phyloP scores from a whole-genome alignment of 2,888 invertebrate species.

The Neoitamus cyanurus region DNA sequence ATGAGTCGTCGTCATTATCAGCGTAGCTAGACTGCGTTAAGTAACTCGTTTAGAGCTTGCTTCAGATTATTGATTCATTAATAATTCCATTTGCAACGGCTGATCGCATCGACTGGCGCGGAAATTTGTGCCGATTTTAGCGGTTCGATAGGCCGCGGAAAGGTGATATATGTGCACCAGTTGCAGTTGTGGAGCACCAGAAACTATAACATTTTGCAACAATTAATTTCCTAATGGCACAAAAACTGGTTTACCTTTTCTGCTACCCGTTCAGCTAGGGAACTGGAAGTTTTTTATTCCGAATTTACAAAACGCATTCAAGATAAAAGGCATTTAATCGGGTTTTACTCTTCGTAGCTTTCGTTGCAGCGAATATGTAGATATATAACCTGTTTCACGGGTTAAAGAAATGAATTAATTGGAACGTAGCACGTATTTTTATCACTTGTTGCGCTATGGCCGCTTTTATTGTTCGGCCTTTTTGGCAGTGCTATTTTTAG shows the following conservation, averaged over 20 bases:
- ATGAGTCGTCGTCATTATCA: background rate
- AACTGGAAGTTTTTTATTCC: background rate
- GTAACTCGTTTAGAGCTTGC: background rate
- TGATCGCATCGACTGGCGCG: background rate
- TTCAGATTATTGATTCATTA: constrained; percentile 18
- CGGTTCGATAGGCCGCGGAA: background rate
- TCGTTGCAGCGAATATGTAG: background rate
- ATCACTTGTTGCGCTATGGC: background rate
- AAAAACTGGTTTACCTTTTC: constrained; percentile 1
- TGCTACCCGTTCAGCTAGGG: background rate
- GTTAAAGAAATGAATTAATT: constrained; percentile 1
- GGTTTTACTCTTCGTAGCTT: background rate
- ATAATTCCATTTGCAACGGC: constrained; percentile 21
- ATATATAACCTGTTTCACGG: background rate
- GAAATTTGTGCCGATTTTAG: constrained; percentile 3
- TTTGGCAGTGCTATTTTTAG: background rate
- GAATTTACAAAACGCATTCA: background rate
- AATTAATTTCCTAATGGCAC: background rate
- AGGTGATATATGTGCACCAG: constrained; percentile 5
- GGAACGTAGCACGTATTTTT: background rate
- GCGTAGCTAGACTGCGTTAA: background rate
- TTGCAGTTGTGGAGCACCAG: constrained; percentile 5
- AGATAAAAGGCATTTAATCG: background rate
- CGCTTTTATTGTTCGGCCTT: background rate
- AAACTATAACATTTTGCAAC: background rate